phyloP scores from a whole-genome alignment of 2,113 vertebrate species.

The Nansenia antarctica region DNA sequence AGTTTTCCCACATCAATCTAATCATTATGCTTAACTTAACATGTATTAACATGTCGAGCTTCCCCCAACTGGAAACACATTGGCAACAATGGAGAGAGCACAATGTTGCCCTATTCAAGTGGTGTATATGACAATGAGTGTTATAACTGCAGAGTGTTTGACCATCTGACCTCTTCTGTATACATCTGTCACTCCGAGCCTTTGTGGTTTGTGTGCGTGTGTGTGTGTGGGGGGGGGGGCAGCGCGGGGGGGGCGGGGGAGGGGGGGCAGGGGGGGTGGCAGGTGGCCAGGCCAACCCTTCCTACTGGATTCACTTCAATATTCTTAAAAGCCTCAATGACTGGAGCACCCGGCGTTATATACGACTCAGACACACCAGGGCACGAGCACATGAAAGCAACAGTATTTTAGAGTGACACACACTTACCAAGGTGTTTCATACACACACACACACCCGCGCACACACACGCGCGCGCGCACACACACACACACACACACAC shows the following conservation, averaged over 20 bases:
- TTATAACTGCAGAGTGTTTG: slow-evolving; percentile 56
- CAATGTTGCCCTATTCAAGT: not conserved
- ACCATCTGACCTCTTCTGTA: slow-evolving; percentile 65
- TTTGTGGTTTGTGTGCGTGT: slow-evolving; percentile 59
- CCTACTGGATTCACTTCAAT: slow-evolving; percentile 41
- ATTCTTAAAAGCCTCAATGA: slow-evolving; percentile 44
- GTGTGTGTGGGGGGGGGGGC: too few relatives aligned
- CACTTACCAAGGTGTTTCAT: not conserved
- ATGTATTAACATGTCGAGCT: too few relatives aligned
- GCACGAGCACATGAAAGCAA: slow-evolving; percentile 4
- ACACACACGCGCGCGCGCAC: not conserved
- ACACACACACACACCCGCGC: not conserved
- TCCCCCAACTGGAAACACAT: too few relatives aligned
- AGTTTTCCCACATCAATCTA: too few relatives aligned
- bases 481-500: not conserved
- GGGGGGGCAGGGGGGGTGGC: too few relatives aligned
- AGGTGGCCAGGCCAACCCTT: slow-evolving; percentile 57
- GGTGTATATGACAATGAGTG: slow-evolving; percentile 42
- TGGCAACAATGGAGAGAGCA: not conserved
- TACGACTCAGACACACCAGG: slow-evolving; percentile 27
- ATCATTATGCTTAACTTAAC: too few relatives aligned
- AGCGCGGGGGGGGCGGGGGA: too few relatives aligned
- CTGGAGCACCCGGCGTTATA: slow-evolving; percentile 41
- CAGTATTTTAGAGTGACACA: not conserved
- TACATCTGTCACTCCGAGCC: slow-evolving; percentile 63